These are phyloP conservation scores for Hipposideros armiger DNA, from an alignment of 2,113 vertebrate species.

Conservation along the genomic window DNA sequence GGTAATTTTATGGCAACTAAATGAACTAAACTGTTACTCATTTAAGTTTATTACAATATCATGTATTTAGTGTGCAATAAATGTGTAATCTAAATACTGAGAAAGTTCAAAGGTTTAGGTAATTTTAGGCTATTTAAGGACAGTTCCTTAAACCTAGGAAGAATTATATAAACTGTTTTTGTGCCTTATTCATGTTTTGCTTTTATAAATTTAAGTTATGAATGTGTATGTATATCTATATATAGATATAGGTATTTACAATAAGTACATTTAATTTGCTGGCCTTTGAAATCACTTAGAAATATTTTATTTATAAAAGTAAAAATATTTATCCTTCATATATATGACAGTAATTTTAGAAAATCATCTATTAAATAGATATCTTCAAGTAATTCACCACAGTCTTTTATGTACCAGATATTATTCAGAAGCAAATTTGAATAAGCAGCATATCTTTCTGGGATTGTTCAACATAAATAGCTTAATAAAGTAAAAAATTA, in stretches of 20 bases:
- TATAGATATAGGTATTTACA: not conserved
- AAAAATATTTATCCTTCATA: not conserved
- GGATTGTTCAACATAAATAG: not conserved
- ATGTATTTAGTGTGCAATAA: constrained; percentile 79
- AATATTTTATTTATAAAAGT: not conserved
- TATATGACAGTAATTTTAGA: not conserved
- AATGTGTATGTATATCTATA: not conserved
- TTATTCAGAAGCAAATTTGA: not conserved
- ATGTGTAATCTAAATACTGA: constrained; percentile 75
- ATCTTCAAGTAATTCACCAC: not conserved
- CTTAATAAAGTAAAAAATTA: not conserved
- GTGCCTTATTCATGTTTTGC: not conserved
- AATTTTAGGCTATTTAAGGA: constrained; percentile 42
- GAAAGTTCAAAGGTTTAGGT: constrained; percentile 69
- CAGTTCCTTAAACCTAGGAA: not conserved
- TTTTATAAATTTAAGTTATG: not conserved
- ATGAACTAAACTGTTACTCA: constrained; percentile 79
- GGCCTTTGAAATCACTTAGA: not conserved
- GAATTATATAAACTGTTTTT: not conserved
- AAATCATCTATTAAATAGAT: not conserved
- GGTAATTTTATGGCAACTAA: constrained; percentile 81
- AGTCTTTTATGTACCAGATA: not conserved
- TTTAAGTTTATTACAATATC: constrained; percentile 78
- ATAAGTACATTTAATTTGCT: not conserved
- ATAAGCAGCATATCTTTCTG: not conserved